Evolutionary conservation across 1,140 invertebrate genomes (phyloP), one percentile per base, ranked within the genome.

Genomic region (Drosophila pectinifera): DNA sequence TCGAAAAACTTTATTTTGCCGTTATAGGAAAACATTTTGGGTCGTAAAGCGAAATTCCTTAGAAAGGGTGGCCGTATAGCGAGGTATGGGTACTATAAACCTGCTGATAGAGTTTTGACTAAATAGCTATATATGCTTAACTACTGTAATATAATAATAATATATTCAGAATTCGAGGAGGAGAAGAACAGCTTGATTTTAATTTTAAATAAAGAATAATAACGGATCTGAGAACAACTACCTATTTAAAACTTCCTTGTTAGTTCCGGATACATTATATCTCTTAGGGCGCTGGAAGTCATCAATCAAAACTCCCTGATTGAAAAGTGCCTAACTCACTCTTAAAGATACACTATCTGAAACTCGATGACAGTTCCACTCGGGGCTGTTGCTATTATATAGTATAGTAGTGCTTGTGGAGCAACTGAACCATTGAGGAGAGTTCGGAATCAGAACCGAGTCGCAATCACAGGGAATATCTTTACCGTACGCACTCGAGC

Each of bases 401-500:
- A 26, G n/a, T 7, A 2, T 36, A 39, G 45, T 22, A 31, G 43
- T 41, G 22, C 43, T 41, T 64, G 26, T 16, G 34, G 16, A 26
- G 28, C 46, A 68, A 53, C 61, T 67, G 64, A 68, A 65, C 59
- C 64, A 68, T 68, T 65, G 34, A 51, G 57, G 38, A 41, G 64
- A 41, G 58, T 64, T 67, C 63, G 39, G 64, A 49, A 51, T 68
- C 58, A 31, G 48, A 54, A 42, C 34, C 31, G 42, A 65, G 13
- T 46, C 1, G 42, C 20, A 54, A 45, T 36, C 42, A 61, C 42
- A 14, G 59, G 38, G 46, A 55, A 42, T 79, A 72, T 80, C 51
- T 74, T 61, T 80, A 68, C 34, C 57, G 51, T 53, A 79, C 77
- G 70, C 77, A 62, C 69, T 79, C 51, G 55, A 73, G 43, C 74